Evolutionary conservation across 2,797 vertebrate species (phyloP).

Genomic region (Pantherophis alleghaniensis): DNA sequence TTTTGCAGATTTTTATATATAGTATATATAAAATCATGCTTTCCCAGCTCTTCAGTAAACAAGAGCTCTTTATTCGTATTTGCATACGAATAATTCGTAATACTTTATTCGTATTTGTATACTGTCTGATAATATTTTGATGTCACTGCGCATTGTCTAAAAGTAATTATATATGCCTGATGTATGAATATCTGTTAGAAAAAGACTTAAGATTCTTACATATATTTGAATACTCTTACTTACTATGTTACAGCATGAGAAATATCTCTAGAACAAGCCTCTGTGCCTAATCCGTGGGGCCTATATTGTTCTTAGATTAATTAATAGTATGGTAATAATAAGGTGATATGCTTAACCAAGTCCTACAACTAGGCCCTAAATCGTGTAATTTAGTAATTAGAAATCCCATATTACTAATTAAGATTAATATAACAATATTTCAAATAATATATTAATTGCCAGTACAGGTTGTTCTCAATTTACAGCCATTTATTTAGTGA

Average conservation of each 20-base stretch:
- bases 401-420: not conserved
- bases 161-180: slow-evolving; percentile 34
- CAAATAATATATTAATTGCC: not conserved
- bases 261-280: not conserved
- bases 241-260: not conserved
- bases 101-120: slow-evolving; percentile 42
- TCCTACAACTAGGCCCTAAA: not conserved
- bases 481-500: too few relatives aligned
- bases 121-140: not conserved
- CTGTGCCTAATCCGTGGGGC: not conserved
- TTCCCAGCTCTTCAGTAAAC: slow-evolving; percentile 43
- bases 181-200: slow-evolving; percentile 39
- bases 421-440: not conserved
- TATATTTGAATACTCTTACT: not conserved
- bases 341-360: not conserved
- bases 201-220: not conserved
- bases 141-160: slow-evolving; percentile 1
- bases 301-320: not conserved
- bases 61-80: slow-evolving; percentile 45
- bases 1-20: not conserved
- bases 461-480: not conserved
- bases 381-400: not conserved
- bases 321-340: not conserved
- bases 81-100: slow-evolving; percentile 5
- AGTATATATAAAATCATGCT: not conserved